A percentile compares a stretch with the other conserved stretches of the same genome.
Evolutionary conservation across 2,797 vertebrate species (phyloP).

Genomic region (Siniperca obscura): DNA sequence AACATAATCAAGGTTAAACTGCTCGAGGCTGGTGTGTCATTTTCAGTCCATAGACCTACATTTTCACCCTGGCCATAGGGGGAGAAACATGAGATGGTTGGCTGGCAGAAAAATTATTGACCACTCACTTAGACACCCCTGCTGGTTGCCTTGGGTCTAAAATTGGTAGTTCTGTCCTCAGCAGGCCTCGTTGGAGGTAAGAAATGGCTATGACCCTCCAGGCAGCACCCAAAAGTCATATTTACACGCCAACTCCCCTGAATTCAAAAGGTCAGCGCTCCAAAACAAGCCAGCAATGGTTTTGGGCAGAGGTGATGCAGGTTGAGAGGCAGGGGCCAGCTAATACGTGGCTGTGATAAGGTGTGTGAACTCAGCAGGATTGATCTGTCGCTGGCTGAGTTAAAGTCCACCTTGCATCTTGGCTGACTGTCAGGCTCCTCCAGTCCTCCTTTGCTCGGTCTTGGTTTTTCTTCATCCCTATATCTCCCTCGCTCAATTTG

Average conservation of each 20-base stretch:
- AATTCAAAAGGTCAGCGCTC: constrained; percentile 49
- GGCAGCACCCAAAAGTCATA: constrained; percentile 39
- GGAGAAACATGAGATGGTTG: constrained; percentile 46
- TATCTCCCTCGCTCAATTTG: constrained; percentile 16
- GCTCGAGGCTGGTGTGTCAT: constrained; percentile 13
- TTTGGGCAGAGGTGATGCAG: constrained; percentile 33
- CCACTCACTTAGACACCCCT: constrained; percentile 49
- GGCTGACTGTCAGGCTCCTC: constrained; percentile 22
- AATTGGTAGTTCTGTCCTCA: constrained; percentile 48
- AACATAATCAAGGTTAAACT: constrained; percentile 41
- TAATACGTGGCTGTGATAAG: constrained; percentile 48
- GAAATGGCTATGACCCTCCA: constrained; percentile 12
- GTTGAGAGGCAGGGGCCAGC: constrained; percentile 42
- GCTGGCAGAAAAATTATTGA: constrained; percentile 58
- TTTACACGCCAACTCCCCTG: constrained; percentile 41
- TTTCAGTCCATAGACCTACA: constrained; percentile 39
- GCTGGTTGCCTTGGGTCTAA: constrained; percentile 56
- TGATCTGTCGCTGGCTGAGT: constrained; percentile 42
- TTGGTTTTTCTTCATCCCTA: constrained; percentile 25
- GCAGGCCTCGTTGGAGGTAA: constrained; percentile 40
- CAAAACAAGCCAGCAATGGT: constrained; percentile 31
- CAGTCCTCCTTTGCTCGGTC: constrained; percentile 7
- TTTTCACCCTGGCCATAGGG: constrained; percentile 39
- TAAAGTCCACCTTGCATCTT: constrained; percentile 40
- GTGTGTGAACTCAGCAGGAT: constrained; percentile 49